Evolutionary conservation across 2,797 vertebrate genomes (phyloP).

Genomic region (Todus mexicanus): DNA sequence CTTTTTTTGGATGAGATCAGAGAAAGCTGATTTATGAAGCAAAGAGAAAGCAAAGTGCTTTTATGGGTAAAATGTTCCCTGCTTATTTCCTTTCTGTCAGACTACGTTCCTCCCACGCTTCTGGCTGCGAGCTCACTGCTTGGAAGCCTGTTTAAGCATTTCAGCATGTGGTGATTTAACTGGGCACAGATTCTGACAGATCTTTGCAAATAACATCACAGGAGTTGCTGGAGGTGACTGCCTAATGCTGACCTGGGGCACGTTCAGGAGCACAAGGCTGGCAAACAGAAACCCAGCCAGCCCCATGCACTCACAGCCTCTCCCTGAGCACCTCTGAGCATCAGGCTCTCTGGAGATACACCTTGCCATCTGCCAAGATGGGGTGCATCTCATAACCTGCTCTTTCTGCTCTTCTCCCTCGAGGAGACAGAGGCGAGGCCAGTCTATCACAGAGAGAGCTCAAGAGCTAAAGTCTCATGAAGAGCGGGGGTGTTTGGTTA

Average conservation of each 20-base stretch:
- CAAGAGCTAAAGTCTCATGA: neutral
- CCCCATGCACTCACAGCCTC: neutral
- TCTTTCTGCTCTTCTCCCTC: neutral
- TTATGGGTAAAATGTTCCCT: slow-evolving; percentile 54
- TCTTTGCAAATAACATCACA: slow-evolving; percentile 48
- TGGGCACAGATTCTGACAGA: slow-evolving; percentile 19
- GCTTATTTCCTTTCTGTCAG: slow-evolving; percentile 49
- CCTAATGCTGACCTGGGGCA: neutral
- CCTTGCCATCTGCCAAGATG: fast-evolving
- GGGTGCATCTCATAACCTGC: neutral
- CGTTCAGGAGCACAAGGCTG: neutral
- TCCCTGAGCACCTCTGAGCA: neutral
- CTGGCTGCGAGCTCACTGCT: slow-evolving; percentile 26
- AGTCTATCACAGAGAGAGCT: neutral
- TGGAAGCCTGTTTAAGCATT: slow-evolving; percentile 52
- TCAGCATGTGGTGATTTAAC: slow-evolving; percentile 41
- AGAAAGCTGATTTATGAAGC: slow-evolving; percentile 54
- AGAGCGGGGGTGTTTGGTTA: neutral
- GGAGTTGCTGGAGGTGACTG: slow-evolving; percentile 51
- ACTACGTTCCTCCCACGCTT: slow-evolving; percentile 45
- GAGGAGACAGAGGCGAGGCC: neutral
- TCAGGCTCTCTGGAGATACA: neutral
- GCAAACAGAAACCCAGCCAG: neutral
- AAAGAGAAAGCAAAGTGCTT: slow-evolving; percentile 47
- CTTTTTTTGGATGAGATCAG: slow-evolving; percentile 59